Percentiles rank a stretch among this genome's conserved stretches.
Conservation (phyloP, 2,888 invertebrate genomes). For the Diabrotica balteata region DNA sequence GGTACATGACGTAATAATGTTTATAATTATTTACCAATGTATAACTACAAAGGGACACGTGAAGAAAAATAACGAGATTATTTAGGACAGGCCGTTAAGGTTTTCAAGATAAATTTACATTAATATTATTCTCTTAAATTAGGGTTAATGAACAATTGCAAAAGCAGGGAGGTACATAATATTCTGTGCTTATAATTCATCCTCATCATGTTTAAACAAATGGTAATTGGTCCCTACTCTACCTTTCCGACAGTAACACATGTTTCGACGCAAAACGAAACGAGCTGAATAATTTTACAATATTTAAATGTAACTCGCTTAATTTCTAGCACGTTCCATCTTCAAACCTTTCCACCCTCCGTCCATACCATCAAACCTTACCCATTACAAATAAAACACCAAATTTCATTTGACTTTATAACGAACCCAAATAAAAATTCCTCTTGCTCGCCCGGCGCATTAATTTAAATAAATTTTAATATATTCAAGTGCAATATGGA, state of each 20-base stretch:
- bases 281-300: slow-evolving; percentile 22
- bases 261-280: slow-evolving; percentile 17
- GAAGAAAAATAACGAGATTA: too few relatives aligned
- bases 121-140: too few relatives aligned
- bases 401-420: slow-evolving; percentile 32
- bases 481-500: slow-evolving; percentile 37
- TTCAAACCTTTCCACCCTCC: slow-evolving; percentile 7
- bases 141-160: too few relatives aligned
- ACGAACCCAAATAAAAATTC: slow-evolving; percentile 30
- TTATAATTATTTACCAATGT: too few relatives aligned
- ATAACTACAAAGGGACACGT: too few relatives aligned
- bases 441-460: slow-evolving; percentile 21
- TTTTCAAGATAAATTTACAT: too few relatives aligned
- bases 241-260: slow-evolving; percentile 5
- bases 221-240: not conserved
- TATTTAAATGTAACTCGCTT: slow-evolving; percentile 27
- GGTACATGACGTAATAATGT: too few relatives aligned
- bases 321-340: slow-evolving; percentile 33
- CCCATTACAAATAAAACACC: slow-evolving; percentile 26
- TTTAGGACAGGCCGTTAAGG: too few relatives aligned
- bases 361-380: slow-evolving; percentile 1
- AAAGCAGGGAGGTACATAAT: too few relatives aligned
- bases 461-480: slow-evolving; percentile 39
- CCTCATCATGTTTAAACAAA: too few relatives aligned
- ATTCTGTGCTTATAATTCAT: too few relatives aligned